These are phyloP conservation scores for Gonatopus flavifemur DNA, from an alignment of 1,140 invertebrate genomes.

Conservation along the genomic window DNA sequence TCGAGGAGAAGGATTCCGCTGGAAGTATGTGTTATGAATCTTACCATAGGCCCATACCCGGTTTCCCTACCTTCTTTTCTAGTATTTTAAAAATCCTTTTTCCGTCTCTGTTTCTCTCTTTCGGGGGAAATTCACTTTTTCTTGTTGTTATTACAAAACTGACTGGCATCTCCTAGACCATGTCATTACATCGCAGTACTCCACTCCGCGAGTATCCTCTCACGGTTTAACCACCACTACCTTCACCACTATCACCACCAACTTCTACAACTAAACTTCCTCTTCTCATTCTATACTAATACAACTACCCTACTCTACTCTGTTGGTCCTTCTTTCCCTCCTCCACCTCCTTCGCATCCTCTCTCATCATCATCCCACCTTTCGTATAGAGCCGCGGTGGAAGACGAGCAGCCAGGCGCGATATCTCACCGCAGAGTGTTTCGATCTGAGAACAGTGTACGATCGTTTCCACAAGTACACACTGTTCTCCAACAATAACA, in stretches of 20 bases:
- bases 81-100: no score
- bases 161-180: conserved; percentile 58
- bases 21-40: no score
- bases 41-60: no score
- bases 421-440: conserved; percentile 34
- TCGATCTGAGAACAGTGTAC: conserved; percentile 30
- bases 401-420: conserved; percentile 35
- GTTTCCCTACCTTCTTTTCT: no score
- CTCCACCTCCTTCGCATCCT: conserved; percentile 10
- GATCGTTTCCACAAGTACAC: conserved; percentile 31
- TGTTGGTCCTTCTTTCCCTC: not conserved
- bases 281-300: no score
- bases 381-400: conserved; percentile 29
- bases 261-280: not conserved
- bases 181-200: conserved; percentile 58
- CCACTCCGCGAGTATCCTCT: conserved; percentile 52
- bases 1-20: not conserved
- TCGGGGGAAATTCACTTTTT: conserved; percentile 57
- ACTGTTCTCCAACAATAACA: no score
- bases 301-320: no score
- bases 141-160: conserved; percentile 58
- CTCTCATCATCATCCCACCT: conserved; percentile 22
- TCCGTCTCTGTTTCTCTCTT: conserved; percentile 59
- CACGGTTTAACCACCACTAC: conserved; percentile 15
- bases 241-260: conserved; percentile 3